These are phyloP conservation scores for Heliconius aoede DNA, from an alignment of 2,888 invertebrate genomes.

Conservation along the genomic window DNA sequence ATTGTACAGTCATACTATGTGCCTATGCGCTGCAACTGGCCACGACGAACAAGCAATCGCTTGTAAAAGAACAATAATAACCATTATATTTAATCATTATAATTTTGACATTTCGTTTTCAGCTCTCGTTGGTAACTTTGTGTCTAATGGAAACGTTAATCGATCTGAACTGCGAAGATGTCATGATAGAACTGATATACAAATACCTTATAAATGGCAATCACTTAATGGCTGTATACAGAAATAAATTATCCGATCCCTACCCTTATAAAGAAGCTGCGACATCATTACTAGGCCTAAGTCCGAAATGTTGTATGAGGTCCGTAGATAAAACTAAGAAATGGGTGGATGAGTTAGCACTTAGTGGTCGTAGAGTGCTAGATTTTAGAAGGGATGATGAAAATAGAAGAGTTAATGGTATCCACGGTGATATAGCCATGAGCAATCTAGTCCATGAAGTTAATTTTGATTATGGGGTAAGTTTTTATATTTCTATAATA, in stretches of 20 bases:
- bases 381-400: slow-evolving; percentile 66
- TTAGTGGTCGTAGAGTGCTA: slow-evolving; percentile 65
- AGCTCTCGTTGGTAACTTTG: slow-evolving; percentile 94
- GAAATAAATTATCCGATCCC: slow-evolving; percentile 66
- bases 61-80: background rate
- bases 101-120: slow-evolving; percentile 46
- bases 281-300: slow-evolving; percentile 65
- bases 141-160: slow-evolving; percentile 95
- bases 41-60: too few species aligned
- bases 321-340: slow-evolving; percentile 67
- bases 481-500: slow-evolving; percentile 46
- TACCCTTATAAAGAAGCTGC: slow-evolving; percentile 74
- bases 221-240: slow-evolving; percentile 65
- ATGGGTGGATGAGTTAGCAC: slow-evolving; percentile 72
- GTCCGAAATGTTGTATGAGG: slow-evolving; percentile 86
- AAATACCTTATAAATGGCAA: slow-evolving; percentile 87
- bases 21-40: too few species aligned
- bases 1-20: too few species aligned
- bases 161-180: slow-evolving; percentile 96
- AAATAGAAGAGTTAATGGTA: slow-evolving; percentile 63
- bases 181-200: slow-evolving; percentile 95
- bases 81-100: background rate
- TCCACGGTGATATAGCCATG: slow-evolving; percentile 73
- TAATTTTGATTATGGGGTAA: slow-evolving; percentile 76
- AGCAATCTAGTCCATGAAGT: slow-evolving; percentile 72